Evolutionary conservation across 2,888 invertebrate genomes (phyloP).

Genomic region (Cryptophagus acutangulus): DNA sequence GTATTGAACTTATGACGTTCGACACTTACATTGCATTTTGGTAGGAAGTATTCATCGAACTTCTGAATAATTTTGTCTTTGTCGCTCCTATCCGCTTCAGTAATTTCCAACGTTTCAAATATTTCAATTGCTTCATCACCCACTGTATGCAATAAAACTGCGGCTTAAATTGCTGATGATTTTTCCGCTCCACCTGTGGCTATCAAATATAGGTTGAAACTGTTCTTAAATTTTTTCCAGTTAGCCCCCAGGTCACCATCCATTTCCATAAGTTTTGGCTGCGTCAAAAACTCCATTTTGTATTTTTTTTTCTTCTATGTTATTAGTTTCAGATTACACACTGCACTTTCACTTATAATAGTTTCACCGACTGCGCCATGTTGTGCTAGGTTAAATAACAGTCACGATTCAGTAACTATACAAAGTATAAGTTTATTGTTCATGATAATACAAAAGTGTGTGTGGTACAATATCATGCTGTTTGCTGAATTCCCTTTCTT

Average conservation of each 20-base stretch:
- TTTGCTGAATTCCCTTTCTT: too few relatives aligned
- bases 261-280: slow-evolving; percentile 2
- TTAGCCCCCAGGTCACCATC: background rate
- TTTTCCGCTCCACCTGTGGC: background rate
- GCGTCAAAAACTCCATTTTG: slow-evolving; percentile 11
- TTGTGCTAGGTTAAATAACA: too few relatives aligned
- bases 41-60: slow-evolving; percentile 21
- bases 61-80: slow-evolving; percentile 4
- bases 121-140: slow-evolving; percentile 7
- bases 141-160: slow-evolving; percentile 2
- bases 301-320: slow-evolving; percentile 3
- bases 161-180: background rate
- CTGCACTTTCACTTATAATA: too few relatives aligned
- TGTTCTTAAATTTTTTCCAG: slow-evolving; percentile 4
- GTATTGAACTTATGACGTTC: slow-evolving; percentile 15
- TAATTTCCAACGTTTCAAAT: slow-evolving; percentile 6
- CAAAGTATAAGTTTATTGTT: too few relatives aligned
- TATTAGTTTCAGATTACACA: too few relatives aligned
- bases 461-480: too few relatives aligned
- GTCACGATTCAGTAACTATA: too few relatives aligned
- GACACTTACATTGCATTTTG: slow-evolving; percentile 17
- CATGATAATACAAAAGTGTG: too few relatives aligned
- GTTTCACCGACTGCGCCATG: too few relatives aligned
- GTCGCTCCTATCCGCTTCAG: background rate
- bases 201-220: background rate